These are phyloP conservation scores for Dermolepida albohirtum DNA, from an alignment of 2,888 invertebrate genomes.

Conservation along the genomic window DNA sequence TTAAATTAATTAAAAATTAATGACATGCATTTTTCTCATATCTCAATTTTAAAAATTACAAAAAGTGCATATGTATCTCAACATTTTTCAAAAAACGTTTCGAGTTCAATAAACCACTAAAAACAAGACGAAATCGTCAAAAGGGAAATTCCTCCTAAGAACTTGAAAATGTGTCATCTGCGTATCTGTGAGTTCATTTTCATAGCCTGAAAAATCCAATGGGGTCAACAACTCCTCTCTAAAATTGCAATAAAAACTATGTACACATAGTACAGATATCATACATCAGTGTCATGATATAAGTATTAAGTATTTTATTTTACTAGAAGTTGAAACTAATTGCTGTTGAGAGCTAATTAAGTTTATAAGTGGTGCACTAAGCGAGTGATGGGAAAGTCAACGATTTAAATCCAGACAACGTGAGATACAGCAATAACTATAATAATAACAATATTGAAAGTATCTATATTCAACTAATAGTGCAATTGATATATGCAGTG, in stretches of 20 bases:
- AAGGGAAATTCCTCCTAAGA: not conserved
- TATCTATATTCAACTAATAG: no score
- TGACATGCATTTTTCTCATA: no score
- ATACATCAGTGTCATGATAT: conserved; percentile 17
- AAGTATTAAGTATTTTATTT: conserved; percentile 43
- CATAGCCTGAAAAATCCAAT: no score
- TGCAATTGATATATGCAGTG: no score
- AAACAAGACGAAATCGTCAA: not conserved
- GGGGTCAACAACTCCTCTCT: conserved; percentile 18
- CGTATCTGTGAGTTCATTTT: no score
- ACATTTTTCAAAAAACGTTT: not conserved
- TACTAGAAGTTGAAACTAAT: conserved; percentile 52
- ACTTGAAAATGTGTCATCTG: no score
- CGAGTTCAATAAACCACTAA: not conserved
- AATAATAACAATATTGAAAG: no score
- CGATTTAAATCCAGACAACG: conserved; percentile 47
- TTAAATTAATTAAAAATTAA: no score
- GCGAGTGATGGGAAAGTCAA: conserved; percentile 54
- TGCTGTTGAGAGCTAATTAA: conserved; percentile 55
- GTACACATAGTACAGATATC: not conserved
- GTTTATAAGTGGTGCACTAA: conserved; percentile 53
- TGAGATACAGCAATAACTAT: not conserved
- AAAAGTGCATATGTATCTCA: no score
- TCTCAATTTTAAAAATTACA: no score
- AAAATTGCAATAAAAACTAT: conserved; percentile 26